Percentiles rank a stretch among this genome's conserved stretches.
phyloP scores from a whole-genome alignment of 2,113 vertebrate species.

The Eupsittula cactorum region DNA sequence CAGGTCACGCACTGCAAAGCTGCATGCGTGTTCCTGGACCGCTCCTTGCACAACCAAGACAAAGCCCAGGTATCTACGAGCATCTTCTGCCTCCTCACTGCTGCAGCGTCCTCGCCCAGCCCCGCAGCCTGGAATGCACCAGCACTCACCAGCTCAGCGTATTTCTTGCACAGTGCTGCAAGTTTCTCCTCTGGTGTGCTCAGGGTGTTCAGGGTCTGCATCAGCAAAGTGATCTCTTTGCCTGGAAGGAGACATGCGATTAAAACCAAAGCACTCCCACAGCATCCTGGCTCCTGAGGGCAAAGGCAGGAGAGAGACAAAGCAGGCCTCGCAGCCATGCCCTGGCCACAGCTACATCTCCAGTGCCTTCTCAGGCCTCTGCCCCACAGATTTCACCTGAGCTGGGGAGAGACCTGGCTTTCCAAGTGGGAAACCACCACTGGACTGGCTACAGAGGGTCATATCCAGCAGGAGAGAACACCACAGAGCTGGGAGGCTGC shows the following conservation, averaged over 20 bases:
- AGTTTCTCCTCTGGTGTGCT: slow-evolving; percentile 97
- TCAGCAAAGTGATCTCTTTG: slow-evolving; percentile 96
- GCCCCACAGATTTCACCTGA: neutral
- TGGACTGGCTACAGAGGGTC: neutral
- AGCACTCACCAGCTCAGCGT: slow-evolving; percentile 95
- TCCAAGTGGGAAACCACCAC: neutral
- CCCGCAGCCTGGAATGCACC: neutral
- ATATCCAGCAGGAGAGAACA: neutral
- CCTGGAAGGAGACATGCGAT: slow-evolving; percentile 72
- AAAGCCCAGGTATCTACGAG: neutral
- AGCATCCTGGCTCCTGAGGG: neutral
- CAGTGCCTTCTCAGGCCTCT: neutral
- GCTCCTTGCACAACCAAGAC: neutral
- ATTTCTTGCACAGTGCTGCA: slow-evolving; percentile 94
- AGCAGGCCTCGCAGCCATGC: neutral
- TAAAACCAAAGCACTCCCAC: neutral
- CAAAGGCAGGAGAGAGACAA: neutral
- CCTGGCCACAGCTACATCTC: neutral
- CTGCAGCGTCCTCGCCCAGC: neutral
- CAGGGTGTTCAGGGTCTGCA: slow-evolving; percentile 97
- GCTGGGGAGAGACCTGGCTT: neutral
- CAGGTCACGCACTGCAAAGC: neutral
- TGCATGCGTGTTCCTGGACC: accelerated
- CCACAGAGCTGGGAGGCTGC: accelerated
- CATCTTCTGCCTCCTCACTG: neutral